phyloP scores from a whole-genome alignment of 2,113 vertebrate species.

The Rana temporaria region DNA sequence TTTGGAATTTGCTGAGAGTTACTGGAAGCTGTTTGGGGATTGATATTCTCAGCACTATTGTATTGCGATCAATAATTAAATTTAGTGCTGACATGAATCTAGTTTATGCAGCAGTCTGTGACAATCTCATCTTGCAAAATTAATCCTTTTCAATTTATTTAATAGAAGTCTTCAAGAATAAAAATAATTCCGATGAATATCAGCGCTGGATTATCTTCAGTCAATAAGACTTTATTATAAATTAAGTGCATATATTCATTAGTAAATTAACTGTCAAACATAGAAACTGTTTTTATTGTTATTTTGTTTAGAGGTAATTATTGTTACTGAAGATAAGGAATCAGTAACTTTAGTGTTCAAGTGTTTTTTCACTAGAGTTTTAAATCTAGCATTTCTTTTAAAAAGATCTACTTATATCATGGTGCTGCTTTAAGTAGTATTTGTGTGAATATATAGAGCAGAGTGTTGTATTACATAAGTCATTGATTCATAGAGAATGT shows the following conservation, averaged over 20 bases:
- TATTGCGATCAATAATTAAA: constrained; percentile 93
- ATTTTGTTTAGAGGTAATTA: constrained; percentile 80
- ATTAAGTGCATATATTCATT: constrained; percentile 79
- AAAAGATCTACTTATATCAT: too few relatives aligned
- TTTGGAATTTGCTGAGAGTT: constrained; percentile 88
- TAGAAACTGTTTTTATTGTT: constrained; percentile 73
- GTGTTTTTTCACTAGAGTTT: constrained; percentile 76
- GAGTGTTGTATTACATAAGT: too few relatives aligned
- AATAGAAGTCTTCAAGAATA: constrained; percentile 80
- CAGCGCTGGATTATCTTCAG: constrained; percentile 75
- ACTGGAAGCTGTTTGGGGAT: constrained; percentile 81
- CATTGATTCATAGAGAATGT: too few relatives aligned
- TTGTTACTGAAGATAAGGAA: constrained; percentile 82
- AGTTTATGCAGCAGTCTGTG: constrained; percentile 79
- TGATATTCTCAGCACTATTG: constrained; percentile 91
- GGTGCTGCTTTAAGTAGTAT: too few relatives aligned
- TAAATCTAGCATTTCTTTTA: constrained; percentile 63
- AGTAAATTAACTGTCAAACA: constrained; percentile 85
- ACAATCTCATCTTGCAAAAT: constrained; percentile 84
- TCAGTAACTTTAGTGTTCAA: constrained; percentile 82
- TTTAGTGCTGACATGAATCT: constrained; percentile 90
- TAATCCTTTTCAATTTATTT: constrained; percentile 85
- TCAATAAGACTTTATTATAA: constrained; percentile 82
- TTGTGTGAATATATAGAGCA: too few relatives aligned
- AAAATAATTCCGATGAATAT: constrained; percentile 78